Evolutionary conservation across 2,113 vertebrate species (phyloP).

Genomic region (Phylloscopus trochiloides): DNA sequence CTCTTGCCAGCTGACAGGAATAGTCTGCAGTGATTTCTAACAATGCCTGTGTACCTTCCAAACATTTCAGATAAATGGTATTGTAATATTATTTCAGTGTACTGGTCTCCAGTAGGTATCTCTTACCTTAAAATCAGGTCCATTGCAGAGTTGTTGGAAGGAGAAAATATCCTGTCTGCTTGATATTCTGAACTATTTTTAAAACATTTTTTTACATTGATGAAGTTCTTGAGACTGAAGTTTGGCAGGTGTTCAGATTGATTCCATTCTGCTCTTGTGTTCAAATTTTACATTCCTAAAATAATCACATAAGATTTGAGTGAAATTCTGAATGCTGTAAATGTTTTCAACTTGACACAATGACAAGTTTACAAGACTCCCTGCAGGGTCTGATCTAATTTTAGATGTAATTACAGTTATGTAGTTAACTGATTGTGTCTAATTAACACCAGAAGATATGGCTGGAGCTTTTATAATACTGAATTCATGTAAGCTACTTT

Average conservation of each 20-base stretch:
- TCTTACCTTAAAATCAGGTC: neutral
- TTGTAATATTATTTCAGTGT: neutral
- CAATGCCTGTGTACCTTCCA: neutral
- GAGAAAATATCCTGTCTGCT: neutral
- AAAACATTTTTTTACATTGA: neutral
- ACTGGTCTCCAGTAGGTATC: neutral
- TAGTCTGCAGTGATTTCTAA: neutral
- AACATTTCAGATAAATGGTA: neutral
- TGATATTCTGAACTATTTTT: neutral
- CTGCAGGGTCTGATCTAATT: neutral
- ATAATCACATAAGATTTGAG: neutral
- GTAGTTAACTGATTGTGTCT: neutral
- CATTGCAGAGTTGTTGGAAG: neutral
- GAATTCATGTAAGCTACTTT: neutral
- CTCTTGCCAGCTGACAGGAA: neutral
- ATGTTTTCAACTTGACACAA: neutral
- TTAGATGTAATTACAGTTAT: slow-evolving; percentile 12
- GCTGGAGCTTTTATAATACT: neutral
- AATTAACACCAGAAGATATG: neutral
- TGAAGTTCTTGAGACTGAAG: neutral
- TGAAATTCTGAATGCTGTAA: neutral
- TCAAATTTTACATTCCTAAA: neutral
- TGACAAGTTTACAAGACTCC: neutral
- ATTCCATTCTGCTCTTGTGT: neutral
- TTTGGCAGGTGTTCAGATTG: neutral